Percentiles rank a stretch among this genome's conserved stretches.
These are phyloP conservation scores for Gasterosteus nipponicus DNA, from an alignment of 2,113 vertebrate species.

Conservation along the genomic window DNA sequence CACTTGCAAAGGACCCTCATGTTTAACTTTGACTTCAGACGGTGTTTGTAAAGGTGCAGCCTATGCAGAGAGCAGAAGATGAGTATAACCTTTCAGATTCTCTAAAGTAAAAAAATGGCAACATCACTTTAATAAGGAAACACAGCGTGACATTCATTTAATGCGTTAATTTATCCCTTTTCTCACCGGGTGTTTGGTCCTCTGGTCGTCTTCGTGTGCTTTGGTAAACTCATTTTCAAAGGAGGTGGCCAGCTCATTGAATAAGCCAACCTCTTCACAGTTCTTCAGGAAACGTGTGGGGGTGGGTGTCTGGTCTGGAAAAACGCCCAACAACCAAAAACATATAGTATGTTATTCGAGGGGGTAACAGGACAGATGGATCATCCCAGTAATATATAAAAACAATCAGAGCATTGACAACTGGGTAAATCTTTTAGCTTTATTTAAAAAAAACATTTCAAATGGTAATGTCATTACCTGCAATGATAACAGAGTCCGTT, in stretches of 20 bases:
- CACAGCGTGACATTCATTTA: neutral
- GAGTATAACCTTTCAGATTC: neutral
- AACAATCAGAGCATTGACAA: neutral
- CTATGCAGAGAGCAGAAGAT: slow-evolving; percentile 44
- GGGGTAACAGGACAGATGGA: neutral
- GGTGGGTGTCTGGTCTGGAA: slow-evolving; percentile 94
- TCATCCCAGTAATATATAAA: neutral
- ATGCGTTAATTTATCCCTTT: neutral
- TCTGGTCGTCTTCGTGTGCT: slow-evolving; percentile 92
- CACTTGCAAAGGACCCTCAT: slow-evolving; percentile 90
- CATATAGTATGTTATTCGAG: slow-evolving; percentile 6
- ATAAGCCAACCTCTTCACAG: slow-evolving; percentile 97
- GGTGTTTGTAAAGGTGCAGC: slow-evolving; percentile 83
- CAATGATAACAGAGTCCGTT: slow-evolving; percentile 97
- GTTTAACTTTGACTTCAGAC: slow-evolving; percentile 89
- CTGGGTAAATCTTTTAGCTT: neutral
- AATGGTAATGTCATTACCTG: slow-evolving; percentile 81
- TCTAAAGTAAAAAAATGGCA: neutral
- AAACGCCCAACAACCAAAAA: neutral
- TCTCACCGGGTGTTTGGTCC: slow-evolving; percentile 79
- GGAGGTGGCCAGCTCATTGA: slow-evolving; percentile 94
- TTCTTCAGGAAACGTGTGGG: slow-evolving; percentile 98
- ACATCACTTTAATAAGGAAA: neutral
- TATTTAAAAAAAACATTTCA: neutral
- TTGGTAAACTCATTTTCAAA: slow-evolving; percentile 98